These are phyloP conservation scores for Nannospalax galili DNA, from an alignment of 2,113 vertebrate genomes.

Conservation along the genomic window DNA sequence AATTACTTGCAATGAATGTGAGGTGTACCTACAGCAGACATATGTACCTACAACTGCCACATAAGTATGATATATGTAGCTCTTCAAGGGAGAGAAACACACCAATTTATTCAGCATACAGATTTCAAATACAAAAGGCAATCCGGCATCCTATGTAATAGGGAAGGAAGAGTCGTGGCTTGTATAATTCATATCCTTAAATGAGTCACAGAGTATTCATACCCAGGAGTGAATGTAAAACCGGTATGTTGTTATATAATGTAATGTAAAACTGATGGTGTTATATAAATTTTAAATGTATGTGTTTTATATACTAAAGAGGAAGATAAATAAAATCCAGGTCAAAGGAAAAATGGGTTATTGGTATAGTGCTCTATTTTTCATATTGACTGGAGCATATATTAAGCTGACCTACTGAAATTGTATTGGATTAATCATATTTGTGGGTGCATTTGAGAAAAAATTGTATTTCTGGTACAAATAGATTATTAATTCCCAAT, in stretches of 20 bases:
- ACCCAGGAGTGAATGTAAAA: slow-evolving; percentile 65
- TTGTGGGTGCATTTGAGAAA: not conserved
- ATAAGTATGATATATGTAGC: slow-evolving; percentile 76
- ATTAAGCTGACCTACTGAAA: slow-evolving; percentile 52
- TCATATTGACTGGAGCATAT: slow-evolving; percentile 7
- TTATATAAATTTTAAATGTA: slow-evolving; percentile 72
- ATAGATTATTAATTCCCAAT: not conserved
- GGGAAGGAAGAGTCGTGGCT: slow-evolving; percentile 45
- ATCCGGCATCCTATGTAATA: slow-evolving; percentile 36
- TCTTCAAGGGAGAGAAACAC: slow-evolving; percentile 72
- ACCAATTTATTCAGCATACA: slow-evolving; percentile 72
- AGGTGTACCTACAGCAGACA: slow-evolving; percentile 76
- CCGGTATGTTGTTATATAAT: slow-evolving; percentile 65
- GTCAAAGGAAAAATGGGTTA: slow-evolving; percentile 42
- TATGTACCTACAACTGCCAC: slow-evolving; percentile 74
- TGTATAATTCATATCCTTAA: slow-evolving; percentile 77
- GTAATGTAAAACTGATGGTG: too few relatives aligned
- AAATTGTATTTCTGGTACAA: slow-evolving; percentile 18
- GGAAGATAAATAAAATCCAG: slow-evolving; percentile 72
- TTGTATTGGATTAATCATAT: slow-evolving; percentile 39
- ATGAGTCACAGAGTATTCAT: slow-evolving; percentile 73
- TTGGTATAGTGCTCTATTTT: slow-evolving; percentile 43
- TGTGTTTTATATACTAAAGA: slow-evolving; percentile 67
- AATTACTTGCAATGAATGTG: slow-evolving; percentile 74
- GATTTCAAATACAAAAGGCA: slow-evolving; percentile 66